A percentile compares a stretch with the other conserved stretches of the same genome.
Evolutionary conservation across 2,113 vertebrate genomes (phyloP).

Genomic region (Penelope pileata): DNA sequence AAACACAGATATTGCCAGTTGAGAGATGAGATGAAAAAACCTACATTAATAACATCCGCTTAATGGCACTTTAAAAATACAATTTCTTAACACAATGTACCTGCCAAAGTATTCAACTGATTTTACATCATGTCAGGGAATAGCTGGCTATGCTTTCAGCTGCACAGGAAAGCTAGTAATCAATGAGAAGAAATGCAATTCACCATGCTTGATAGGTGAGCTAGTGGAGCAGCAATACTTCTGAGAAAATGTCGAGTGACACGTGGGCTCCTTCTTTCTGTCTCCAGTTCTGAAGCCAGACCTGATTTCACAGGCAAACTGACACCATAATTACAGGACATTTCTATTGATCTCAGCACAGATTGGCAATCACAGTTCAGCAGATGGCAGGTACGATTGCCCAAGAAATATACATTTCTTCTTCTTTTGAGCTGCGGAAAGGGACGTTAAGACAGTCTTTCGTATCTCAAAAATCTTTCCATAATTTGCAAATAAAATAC

Average conservation of each 20-base stretch:
- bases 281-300: neutral
- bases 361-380: constrained; percentile 2
- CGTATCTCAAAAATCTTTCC: neutral
- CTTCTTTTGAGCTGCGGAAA: neutral
- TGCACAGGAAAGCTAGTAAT: constrained; percentile 13
- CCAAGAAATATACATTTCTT: neutral
- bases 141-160: neutral
- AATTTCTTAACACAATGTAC: neutral
- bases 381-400: neutral
- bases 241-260: constrained; percentile 40
- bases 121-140: constrained; percentile 53
- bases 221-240: constrained; percentile 30
- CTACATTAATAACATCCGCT: neutral
- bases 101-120: neutral
- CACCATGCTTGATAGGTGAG: constrained; percentile 46
- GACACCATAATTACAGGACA: neutral
- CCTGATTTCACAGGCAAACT: constrained; percentile 10
- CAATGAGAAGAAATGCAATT: constrained; percentile 51
- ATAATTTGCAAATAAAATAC: neutral
- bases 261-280: neutral
- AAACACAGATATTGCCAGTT: neutral
- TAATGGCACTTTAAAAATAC: constrained; percentile 48
- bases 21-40: neutral
- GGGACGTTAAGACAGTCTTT: neutral
- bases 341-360: neutral